Percentiles rank a stretch among this genome's conserved stretches.
phyloP scores from a whole-genome alignment of 1,140 invertebrate species.

The Drosophila kepulauana region DNA sequence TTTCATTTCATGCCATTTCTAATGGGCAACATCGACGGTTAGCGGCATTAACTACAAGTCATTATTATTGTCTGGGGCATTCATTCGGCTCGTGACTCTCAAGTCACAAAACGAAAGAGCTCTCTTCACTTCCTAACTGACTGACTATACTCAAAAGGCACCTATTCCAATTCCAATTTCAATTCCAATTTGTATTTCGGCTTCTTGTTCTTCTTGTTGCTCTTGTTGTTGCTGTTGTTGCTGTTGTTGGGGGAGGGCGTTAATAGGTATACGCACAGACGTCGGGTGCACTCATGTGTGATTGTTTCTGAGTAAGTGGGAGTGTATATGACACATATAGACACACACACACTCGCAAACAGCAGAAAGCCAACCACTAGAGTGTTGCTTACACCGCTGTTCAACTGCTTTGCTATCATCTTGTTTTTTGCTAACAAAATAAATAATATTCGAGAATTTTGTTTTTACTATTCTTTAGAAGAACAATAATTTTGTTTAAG shows the following conservation, averaged over 20 bases:
- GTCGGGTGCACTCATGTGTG: slow-evolving; percentile 64
- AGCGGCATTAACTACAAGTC: slow-evolving; percentile 76
- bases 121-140: not conserved
- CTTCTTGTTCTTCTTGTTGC: not conserved
- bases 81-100: slow-evolving; percentile 41
- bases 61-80: slow-evolving; percentile 77
- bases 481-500: no score
- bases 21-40: slow-evolving; percentile 48
- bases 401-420: slow-evolving; percentile 3
- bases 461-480: no score
- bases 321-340: slow-evolving; percentile 31
- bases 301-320: slow-evolving; percentile 55
- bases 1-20: slow-evolving; percentile 12
- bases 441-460: no score
- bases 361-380: slow-evolving; percentile 1
- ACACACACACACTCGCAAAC: slow-evolving; percentile 1
- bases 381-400: slow-evolving; percentile 24
- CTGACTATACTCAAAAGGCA: slow-evolving; percentile 36
- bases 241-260: slow-evolving; percentile 29
- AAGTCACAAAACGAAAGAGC: slow-evolving; percentile 32
- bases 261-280: slow-evolving; percentile 59
- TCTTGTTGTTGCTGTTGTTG: no score
- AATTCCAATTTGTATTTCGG: slow-evolving; percentile 65
- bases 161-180: slow-evolving; percentile 52
- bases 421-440: no score